Percentiles rank a stretch among this genome's conserved stretches.
These are phyloP conservation scores for Nyctereutes procyonoides DNA, from an alignment of 2,113 vertebrate species.

Conservation along the genomic window DNA sequence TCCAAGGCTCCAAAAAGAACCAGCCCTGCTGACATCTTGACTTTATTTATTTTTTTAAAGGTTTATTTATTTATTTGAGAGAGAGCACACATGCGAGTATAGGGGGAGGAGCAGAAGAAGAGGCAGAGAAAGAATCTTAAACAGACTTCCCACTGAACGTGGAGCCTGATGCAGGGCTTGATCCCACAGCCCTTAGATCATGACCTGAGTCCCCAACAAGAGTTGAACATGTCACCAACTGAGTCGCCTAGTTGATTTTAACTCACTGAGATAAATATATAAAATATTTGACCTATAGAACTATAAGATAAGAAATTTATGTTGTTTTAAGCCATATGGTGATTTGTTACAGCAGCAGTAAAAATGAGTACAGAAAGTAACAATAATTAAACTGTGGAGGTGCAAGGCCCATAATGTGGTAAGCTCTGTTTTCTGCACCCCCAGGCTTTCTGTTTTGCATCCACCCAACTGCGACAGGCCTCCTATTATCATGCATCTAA, in stretches of 20 bases:
- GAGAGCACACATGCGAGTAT: background rate
- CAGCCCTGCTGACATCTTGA: background rate
- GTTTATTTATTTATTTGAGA: background rate
- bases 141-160: background rate
- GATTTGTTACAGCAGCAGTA: background rate
- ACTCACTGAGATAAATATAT: background rate
- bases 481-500: background rate
- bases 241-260: background rate
- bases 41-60: background rate
- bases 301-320: background rate
- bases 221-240: background rate
- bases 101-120: too few relatives aligned
- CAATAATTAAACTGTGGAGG: background rate
- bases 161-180: background rate
- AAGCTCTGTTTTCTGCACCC: background rate
- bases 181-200: background rate
- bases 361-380: background rate
- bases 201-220: background rate
- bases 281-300: background rate
- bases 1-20: background rate
- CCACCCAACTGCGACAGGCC: background rate
- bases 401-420: too few relatives aligned
- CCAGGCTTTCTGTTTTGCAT: background rate
- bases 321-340: background rate
- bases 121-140: background rate